Base-by-base conservation (phyloP, 2,888 invertebrate genomes). In the Synanthedon vespiformis region DNA sequence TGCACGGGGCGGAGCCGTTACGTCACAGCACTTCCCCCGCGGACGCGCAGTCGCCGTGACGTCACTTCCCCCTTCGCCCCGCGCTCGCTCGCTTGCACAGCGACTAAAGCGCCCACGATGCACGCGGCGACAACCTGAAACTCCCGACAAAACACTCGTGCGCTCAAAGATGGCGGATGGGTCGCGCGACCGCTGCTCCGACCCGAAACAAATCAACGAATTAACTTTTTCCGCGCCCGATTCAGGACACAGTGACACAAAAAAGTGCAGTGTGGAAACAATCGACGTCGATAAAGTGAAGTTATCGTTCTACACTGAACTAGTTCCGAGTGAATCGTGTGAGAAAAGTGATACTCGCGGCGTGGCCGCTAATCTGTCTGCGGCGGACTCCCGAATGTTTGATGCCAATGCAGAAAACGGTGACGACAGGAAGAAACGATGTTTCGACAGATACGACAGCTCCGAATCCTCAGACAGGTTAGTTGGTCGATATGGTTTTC, bases 391-490 rank as follows among this genome's bases (percentile, higher is more conserved):
- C 74, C 82, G 65, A 80, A 81, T 76, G 70, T 68, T 72, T 64
- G 74, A 72, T 62, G 67, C 67, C 71, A 80, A 64, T 65, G 61
- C 61, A 57, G 72, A 65, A 62, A 72, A 77, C 56, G 82, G 86
- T 56, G 91, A 90, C 67, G 92, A 90, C 75, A 90, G 92, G 80
- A 94, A 93, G 88, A 95, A 94, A 88, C 90, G 95, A 87, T 94
- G 95, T 88, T 90, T 94, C 80, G 95, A 95, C 91, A 92, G 95
- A 89, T 95, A 94, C 89, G 95, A 96, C 90, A 95, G 95, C 84
- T 95, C 95, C 72, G 95, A 95, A 89, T 95, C 95, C 73, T 95
- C 95, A 87, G 95, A 95, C 94, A 95, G 95, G 95, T 95, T 82
- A 90, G 89, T 95, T 82, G 89, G 89, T 77, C 59, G 51, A 57